phyloP scores from a whole-genome alignment of 2,113 vertebrate genomes.

The Corythaixoides concolor region DNA sequence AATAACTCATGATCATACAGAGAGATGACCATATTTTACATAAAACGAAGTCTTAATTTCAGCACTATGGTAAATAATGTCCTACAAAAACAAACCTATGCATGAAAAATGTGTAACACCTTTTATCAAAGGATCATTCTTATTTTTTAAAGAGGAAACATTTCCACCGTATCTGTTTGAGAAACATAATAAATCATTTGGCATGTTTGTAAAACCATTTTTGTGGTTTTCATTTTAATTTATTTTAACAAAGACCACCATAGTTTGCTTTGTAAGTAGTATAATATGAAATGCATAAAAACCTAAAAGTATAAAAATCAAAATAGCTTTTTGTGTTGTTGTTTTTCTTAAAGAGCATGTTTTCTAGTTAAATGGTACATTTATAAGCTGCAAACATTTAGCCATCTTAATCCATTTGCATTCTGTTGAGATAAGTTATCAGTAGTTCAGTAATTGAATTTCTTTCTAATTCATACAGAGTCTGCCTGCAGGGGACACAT shows the following conservation, averaged over 20 bases:
- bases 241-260: neutral
- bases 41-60: neutral
- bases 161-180: neutral
- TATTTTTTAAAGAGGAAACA: neutral
- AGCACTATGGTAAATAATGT: neutral
- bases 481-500: slow-evolving; percentile 73
- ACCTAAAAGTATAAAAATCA: neutral
- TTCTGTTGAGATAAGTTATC: slow-evolving; percentile 74
- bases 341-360: neutral
- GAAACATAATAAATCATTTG: neutral
- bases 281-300: neutral
- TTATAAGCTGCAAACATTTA: slow-evolving; percentile 54
- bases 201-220: neutral
- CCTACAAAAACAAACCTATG: neutral
- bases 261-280: neutral
- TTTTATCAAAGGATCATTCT: neutral
- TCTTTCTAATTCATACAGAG: slow-evolving; percentile 69
- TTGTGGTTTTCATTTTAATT: neutral
- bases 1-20: neutral
- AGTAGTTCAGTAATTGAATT: slow-evolving; percentile 76
- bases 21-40: neutral
- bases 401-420: slow-evolving; percentile 69
- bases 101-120: neutral
- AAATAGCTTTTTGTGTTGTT: neutral
- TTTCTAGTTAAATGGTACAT: slow-evolving; percentile 34